These are phyloP conservation scores for Smittia aterrima DNA, from an alignment of 2,888 invertebrate species.

Conservation along the genomic window DNA sequence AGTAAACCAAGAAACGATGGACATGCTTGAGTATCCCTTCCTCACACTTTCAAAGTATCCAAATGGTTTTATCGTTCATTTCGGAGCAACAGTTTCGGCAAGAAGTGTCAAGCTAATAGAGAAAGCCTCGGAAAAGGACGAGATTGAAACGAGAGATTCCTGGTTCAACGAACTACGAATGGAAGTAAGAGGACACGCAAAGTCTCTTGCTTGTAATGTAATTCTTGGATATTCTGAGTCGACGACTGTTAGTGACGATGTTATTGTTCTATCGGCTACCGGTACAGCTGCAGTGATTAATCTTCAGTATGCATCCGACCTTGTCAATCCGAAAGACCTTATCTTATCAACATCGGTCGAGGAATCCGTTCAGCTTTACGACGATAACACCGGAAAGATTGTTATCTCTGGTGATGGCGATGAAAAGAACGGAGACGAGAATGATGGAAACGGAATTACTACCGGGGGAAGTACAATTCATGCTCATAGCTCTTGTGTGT, in stretches of 20 bases:
- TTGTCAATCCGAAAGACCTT: slow-evolving; percentile 34
- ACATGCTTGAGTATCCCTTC: slow-evolving; percentile 94
- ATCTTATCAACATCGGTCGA: slow-evolving; percentile 27
- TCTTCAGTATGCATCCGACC: slow-evolving; percentile 56
- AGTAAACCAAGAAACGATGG: slow-evolving; percentile 74
- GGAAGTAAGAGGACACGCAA: slow-evolving; percentile 91
- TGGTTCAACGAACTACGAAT: slow-evolving; percentile 98
- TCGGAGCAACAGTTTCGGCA: slow-evolving; percentile 86
- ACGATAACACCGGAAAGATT: slow-evolving; percentile 9
- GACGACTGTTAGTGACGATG: slow-evolving; percentile 92
- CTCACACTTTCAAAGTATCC: slow-evolving; percentile 90
- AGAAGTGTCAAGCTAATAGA: slow-evolving; percentile 80
- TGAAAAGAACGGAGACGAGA: slow-evolving; percentile 43
- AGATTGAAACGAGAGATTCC: slow-evolving; percentile 85
- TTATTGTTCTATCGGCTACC: slow-evolving; percentile 88
- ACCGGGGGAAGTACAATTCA: slow-evolving; percentile 45
- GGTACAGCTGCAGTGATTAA: slow-evolving; percentile 89
- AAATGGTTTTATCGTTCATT: slow-evolving; percentile 79
- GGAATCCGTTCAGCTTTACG: slow-evolving; percentile 3
- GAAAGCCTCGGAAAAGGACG: slow-evolving; percentile 78
- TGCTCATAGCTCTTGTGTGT: slow-evolving; percentile 47
- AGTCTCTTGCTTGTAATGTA: slow-evolving; percentile 89
- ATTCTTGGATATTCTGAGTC: slow-evolving; percentile 92
- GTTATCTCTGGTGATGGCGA: slow-evolving; percentile 39
- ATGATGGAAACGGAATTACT: slow-evolving; percentile 43